Percentiles rank a stretch among this genome's conserved stretches.
Evolutionary conservation across 2,113 vertebrate species (phyloP).

Genomic region (Neoarius graeffei): DNA sequence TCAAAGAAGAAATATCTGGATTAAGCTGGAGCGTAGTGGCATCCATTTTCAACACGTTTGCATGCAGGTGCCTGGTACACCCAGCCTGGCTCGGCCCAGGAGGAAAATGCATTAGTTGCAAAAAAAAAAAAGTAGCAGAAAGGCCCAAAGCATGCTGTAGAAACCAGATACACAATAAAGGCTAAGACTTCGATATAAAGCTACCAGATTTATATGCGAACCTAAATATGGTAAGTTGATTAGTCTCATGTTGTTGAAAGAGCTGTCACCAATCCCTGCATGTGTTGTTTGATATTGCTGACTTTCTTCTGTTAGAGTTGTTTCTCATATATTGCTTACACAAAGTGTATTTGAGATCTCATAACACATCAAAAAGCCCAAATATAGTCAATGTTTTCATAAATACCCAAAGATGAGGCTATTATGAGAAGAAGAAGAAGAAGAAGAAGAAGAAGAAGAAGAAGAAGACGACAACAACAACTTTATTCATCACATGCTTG

Average conservation of each 20-base stretch:
- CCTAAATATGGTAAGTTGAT: slow-evolving; percentile 66
- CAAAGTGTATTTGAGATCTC: not conserved
- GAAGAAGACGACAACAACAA: too few species aligned
- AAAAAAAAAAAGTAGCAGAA: slow-evolving; percentile 34
- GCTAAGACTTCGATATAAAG: slow-evolving; percentile 67
- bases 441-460: too few species aligned
- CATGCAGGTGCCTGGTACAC: slow-evolving; percentile 58
- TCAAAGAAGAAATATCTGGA: slow-evolving; percentile 74
- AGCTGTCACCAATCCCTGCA: slow-evolving; percentile 58
- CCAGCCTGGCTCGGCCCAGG: slow-evolving; percentile 58
- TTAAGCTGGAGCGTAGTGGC: slow-evolving; percentile 61
- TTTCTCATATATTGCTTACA: slow-evolving; percentile 29
- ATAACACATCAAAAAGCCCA: not conserved
- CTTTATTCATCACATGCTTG: too few species aligned
- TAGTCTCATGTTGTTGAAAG: slow-evolving; percentile 59
- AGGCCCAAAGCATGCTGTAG: slow-evolving; percentile 44
- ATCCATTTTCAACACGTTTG: slow-evolving; percentile 64
- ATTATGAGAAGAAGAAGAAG: too few species aligned
- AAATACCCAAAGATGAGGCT: not conserved
- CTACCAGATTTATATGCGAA: slow-evolving; percentile 71
- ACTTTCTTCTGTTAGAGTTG: slow-evolving; percentile 25
- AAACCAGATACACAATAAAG: slow-evolving; percentile 70
- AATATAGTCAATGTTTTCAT: not conserved
- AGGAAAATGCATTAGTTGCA: slow-evolving; percentile 74
- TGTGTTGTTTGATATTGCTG: slow-evolving; percentile 58